Base-by-base conservation (phyloP, 1,140 invertebrate species). In the Diabrotica virgifera region DNA sequence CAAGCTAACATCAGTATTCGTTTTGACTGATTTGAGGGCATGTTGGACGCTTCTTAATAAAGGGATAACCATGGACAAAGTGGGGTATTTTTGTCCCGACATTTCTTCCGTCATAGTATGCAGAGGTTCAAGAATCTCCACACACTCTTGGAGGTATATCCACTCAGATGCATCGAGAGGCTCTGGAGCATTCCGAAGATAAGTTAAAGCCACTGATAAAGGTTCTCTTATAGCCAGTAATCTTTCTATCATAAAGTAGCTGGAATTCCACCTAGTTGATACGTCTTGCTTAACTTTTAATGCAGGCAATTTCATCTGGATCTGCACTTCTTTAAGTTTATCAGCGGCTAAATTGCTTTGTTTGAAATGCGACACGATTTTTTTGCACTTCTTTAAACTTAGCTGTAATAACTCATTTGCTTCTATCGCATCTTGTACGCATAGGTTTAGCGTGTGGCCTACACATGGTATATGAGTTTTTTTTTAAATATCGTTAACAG, bases 401-500 rank as follows among this genome's bases (percentile, higher is more conserved):
- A 5, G 4, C 6, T 6, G 50, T 37, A 70, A 52, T 10, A 51
- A 36, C n/a, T 13, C 8, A 56, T 56, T 70, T 51, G 14, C 5
- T 14, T 54, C 53, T 38, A 70, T 36, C 8, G 52, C 61, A 35
- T 67, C 68, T 13, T 57, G 37, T 40, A 40, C 38, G 9, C 37
- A 56, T 24, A 64, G 52, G 68, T 66, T 70, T 64, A 72, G 40
- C 10, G 70, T 72, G 52, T 74, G 68, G 4, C 70, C 66, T 11
- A 72, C 66, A 79, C 80, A 78, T 86, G 86, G 66, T 36, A 71
- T 70, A 58, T 72, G 69, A 24, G 52, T 65, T 69, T 83, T 86
- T 36, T 50, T 59, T 10, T 50, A 62, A 7, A 14, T 12, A 10
- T 62, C 60, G n/a, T 53, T 62, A 24, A 62, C 53, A n/a, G 60